phyloP scores from a whole-genome alignment of 2,113 vertebrate species.

The Ameiurus melas region DNA sequence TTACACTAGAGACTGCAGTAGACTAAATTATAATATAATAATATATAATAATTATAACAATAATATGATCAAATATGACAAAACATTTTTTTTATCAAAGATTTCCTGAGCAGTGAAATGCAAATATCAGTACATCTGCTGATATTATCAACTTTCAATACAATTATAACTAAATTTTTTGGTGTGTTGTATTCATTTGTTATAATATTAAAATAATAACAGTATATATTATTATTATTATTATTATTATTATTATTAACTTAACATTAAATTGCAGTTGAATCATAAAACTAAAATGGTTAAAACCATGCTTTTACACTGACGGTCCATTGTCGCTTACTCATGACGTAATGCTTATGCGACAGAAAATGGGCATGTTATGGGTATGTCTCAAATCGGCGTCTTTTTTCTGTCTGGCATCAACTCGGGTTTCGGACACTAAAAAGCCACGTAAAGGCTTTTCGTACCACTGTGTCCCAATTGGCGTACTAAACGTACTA shows the following conservation, averaged over 20 bases:
- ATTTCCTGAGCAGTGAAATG: background rate
- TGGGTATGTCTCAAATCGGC: conserved; percentile 2
- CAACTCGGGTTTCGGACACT: background rate
- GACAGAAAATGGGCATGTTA: conserved; percentile 48
- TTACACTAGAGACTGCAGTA: background rate
- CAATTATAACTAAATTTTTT: background rate
- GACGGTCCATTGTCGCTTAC: background rate
- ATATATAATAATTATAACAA: background rate
- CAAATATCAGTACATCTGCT: background rate
- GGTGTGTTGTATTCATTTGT: background rate
- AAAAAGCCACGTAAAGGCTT: background rate
- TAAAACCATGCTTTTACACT: background rate
- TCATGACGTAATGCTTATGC: conserved; percentile 56
- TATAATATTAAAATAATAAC: background rate
- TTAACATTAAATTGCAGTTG: background rate
- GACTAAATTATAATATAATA: background rate
- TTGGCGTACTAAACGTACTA: too few species aligned
- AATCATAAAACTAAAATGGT: background rate
- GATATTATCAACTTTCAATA: background rate
- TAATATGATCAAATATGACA: background rate
- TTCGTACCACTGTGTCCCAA: background rate
- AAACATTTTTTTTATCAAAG: background rate
- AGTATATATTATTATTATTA: background rate
- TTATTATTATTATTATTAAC: too few species aligned
- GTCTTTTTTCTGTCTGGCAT: too few species aligned